Evolutionary conservation across 2,113 vertebrate genomes (phyloP).

Genomic region (Oreocharis arfaki): DNA sequence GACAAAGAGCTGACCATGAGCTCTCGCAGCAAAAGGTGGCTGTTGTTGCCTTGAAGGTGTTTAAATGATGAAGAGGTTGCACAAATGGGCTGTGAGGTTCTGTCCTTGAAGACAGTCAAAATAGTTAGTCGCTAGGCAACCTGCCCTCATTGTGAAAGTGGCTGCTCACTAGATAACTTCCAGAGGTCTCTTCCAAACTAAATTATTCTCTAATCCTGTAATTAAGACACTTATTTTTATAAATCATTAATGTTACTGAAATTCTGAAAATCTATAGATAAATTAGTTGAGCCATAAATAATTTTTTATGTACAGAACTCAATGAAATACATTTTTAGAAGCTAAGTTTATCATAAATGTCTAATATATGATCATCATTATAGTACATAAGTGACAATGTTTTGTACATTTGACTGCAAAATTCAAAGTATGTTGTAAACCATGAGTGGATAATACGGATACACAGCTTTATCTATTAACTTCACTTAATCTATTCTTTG

Average conservation of each 20-base stretch:
- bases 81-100: neutral
- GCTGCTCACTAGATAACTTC: neutral
- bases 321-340: neutral
- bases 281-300: neutral
- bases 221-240: conserved; percentile 3
- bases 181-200: neutral
- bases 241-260: conserved; percentile 2
- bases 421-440: neutral
- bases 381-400: neutral
- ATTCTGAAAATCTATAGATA: neutral
- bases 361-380: neutral
- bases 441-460: neutral
- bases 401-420: neutral
- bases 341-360: neutral
- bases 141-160: neutral
- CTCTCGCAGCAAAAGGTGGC: neutral
- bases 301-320: neutral
- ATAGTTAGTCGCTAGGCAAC: neutral
- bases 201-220: neutral
- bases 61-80: neutral
- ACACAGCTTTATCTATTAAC: neutral
- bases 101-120: neutral
- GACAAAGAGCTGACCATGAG: neutral
- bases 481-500: neutral
- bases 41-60: neutral